phyloP scores from a whole-genome alignment of 2,888 invertebrate genomes.

The Halictus ligatus region DNA sequence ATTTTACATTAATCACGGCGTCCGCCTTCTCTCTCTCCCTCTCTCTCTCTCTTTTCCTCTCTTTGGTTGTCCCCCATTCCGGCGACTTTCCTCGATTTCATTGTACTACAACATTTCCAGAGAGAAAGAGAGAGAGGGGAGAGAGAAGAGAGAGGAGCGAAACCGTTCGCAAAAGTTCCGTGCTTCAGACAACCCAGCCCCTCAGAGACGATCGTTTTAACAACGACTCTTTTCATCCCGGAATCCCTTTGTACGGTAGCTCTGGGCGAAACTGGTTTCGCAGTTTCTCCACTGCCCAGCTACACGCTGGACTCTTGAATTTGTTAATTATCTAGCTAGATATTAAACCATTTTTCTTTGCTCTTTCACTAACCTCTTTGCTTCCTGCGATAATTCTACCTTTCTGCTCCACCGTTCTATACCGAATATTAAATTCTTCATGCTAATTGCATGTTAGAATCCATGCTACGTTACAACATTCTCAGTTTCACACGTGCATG shows the following conservation, averaged over 20 bases:
- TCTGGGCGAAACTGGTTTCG: conserved; percentile 23
- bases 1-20: conserved; percentile 73
- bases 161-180: conserved; percentile 37
- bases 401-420: not conserved
- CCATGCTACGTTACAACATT: too few relatives aligned
- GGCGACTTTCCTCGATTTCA: conserved; percentile 45
- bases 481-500: too few relatives aligned
- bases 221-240: conserved; percentile 53
- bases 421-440: not conserved
- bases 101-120: conserved; percentile 46
- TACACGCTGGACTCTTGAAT: not conserved
- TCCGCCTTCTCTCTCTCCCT: conserved; percentile 13
- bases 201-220: conserved; percentile 50
- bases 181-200: conserved; percentile 35
- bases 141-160: not conserved
- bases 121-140: not conserved
- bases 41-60: not conserved
- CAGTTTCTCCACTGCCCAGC: not conserved
- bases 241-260: conserved; percentile 23
- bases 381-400: not conserved
- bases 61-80: not conserved
- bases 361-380: not conserved
- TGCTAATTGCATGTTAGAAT: too few relatives aligned
- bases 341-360: not conserved
- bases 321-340: not conserved